phyloP scores from a whole-genome alignment of 2,888 invertebrate genomes.

The Perizoma affinitatum region DNA sequence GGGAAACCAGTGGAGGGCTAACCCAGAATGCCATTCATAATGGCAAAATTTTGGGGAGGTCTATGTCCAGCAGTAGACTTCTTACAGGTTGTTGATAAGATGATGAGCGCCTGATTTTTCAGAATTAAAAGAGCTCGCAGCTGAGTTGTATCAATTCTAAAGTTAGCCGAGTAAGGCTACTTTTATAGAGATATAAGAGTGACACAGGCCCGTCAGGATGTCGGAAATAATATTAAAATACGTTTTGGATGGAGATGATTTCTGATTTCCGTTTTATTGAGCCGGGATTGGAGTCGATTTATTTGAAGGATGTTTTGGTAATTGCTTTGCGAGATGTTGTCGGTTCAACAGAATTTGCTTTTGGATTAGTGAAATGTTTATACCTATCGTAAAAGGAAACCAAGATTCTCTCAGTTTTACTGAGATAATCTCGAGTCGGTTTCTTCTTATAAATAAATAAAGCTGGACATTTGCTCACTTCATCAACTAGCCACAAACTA shows the following conservation, averaged over 20 bases:
- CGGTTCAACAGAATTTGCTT: slow-evolving; percentile 17
- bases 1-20: too few species aligned
- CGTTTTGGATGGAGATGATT: slow-evolving; percentile 36
- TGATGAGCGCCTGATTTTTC: neutral
- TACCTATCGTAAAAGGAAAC: too few species aligned
- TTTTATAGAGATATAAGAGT: neutral
- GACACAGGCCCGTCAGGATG: slow-evolving; percentile 23
- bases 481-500: too few species aligned
- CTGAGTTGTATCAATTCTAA: slow-evolving; percentile 1
- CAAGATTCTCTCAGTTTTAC: too few species aligned
- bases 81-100: too few species aligned
- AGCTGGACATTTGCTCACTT: too few species aligned
- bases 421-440: too few species aligned
- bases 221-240: slow-evolving; percentile 40
- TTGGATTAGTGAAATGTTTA: slow-evolving; percentile 1
- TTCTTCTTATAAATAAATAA: too few species aligned
- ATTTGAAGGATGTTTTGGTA: slow-evolving; percentile 38
- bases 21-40: too few species aligned
- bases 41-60: too few species aligned
- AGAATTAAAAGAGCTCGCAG: slow-evolving; percentile 5
- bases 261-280: slow-evolving; percentile 41
- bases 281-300: slow-evolving; percentile 34
- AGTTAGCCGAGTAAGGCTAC: neutral
- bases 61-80: too few species aligned
- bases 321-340: slow-evolving; percentile 29